Conservation (phyloP, 2,888 invertebrate genomes). For the Chrysomela aeneicollis region DNA sequence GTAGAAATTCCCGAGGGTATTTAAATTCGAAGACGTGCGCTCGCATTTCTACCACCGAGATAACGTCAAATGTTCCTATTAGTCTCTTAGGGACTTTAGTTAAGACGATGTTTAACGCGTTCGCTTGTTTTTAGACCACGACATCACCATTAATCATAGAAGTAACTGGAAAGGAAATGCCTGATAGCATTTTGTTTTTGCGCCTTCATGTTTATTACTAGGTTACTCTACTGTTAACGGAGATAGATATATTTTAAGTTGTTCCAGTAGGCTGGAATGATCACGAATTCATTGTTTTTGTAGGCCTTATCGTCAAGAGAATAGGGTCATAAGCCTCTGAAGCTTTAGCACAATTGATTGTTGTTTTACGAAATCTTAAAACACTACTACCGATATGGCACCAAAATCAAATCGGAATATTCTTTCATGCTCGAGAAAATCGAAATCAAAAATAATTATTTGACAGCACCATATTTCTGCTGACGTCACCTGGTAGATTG, state of each 20-base stretch:
- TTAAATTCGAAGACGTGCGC: constrained; percentile 59
- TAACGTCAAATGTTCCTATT: constrained; percentile 59
- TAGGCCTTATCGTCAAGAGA: neutral
- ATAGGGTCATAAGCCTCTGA: no score
- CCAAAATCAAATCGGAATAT: no score
- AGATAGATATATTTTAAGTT: constrained; percentile 37
- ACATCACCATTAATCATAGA: constrained; percentile 42
- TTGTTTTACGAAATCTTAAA: no score
- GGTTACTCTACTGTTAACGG: constrained; percentile 40
- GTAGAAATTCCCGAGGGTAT: constrained; percentile 57
- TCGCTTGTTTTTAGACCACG: constrained; percentile 43
- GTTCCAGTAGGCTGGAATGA: constrained; percentile 24
- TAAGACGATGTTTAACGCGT: constrained; percentile 47
- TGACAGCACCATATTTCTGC: no score
- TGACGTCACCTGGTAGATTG: no score
- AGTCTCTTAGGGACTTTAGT: constrained; percentile 56
- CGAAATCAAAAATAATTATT: no score
- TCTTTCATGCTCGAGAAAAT: no score
- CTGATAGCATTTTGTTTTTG: constrained; percentile 42
- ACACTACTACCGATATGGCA: no score
- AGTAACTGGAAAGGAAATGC: constrained; percentile 31
- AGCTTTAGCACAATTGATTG: no score
- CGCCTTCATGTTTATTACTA: constrained; percentile 34
- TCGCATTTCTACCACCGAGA: constrained; percentile 56
- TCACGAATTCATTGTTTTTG: neutral